A percentile compares a stretch with the other conserved stretches of the same genome.
These are phyloP conservation scores for Melanostoma scalare DNA, from an alignment of 2,888 invertebrate genomes.

Conservation along the genomic window DNA sequence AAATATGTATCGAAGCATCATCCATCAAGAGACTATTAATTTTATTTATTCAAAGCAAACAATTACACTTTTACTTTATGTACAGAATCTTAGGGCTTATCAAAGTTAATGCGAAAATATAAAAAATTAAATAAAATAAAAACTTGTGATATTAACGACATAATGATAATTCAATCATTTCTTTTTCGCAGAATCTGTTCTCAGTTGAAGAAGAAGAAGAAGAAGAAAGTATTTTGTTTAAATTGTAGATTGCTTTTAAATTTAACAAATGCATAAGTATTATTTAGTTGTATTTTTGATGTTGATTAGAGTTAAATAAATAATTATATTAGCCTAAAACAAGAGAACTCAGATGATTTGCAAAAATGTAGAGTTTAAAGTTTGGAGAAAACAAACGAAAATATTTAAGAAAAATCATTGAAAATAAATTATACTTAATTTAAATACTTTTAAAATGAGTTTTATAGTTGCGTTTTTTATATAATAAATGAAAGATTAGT, in stretches of 20 bases:
- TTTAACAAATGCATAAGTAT: slow-evolving; percentile 36
- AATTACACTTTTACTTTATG: not conserved
- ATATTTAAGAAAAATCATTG: slow-evolving; percentile 35
- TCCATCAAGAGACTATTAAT: slow-evolving; percentile 68
- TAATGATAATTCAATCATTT: slow-evolving; percentile 46
- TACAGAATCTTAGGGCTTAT: slow-evolving; percentile 10
- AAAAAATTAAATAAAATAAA: slow-evolving; percentile 27
- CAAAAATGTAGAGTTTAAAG: slow-evolving; percentile 24
- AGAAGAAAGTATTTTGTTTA: not conserved
- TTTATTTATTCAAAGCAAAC: slow-evolving; percentile 57
- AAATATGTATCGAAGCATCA: slow-evolving; percentile 6
- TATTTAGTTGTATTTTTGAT: slow-evolving; percentile 61
- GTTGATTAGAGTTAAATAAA: slow-evolving; percentile 24
- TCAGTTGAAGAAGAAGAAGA: not conserved
- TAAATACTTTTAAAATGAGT: slow-evolving; percentile 22
- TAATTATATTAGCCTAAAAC: slow-evolving; percentile 10
- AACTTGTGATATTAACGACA: slow-evolving; percentile 71
- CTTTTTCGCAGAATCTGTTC: not conserved
- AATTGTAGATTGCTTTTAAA: slow-evolving; percentile 8
- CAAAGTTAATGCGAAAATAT: not conserved
- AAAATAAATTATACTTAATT: slow-evolving; percentile 69
- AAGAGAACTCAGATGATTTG: slow-evolving; percentile 20
- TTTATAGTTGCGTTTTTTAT: slow-evolving; percentile 7
- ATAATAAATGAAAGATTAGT: too few species aligned
- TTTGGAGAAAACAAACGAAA: not conserved